Evolutionary conservation across 2,888 invertebrate species (phyloP), one percentile per base, ranked within the genome.

Genomic region (Eristalinus sepulchralis): DNA sequence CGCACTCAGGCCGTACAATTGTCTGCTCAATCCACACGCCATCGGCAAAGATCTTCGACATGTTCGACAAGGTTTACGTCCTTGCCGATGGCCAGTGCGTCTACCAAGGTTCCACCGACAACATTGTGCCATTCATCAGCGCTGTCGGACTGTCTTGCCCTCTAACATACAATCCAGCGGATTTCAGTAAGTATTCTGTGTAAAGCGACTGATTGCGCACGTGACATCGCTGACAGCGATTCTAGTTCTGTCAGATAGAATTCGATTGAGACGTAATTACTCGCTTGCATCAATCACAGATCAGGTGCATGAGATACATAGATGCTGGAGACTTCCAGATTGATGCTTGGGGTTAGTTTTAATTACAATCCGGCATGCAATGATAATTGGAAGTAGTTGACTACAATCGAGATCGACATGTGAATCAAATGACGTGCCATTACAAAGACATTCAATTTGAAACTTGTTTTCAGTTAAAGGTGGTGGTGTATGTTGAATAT

Each of bases 1-100:
- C 98, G 0, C 94, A 95, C 80, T 96, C 96, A 0, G 98, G 98
- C 0, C 94, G 98, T 34, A 98, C 98, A 0, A 96, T 99, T 6
- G 95, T 99, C 77, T 98, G 98, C 90, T 98, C 98, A 0, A 95
- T 99, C 68, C 99, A 99, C 93, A 98, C 98, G n/a, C 99, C 99
- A 0, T 98, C 98, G 86, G 98, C 98, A 0, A 96, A 96, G 88
- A 94, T 98, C 67, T 98, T 99, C 92, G 95, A 97, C 13, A 96
- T 96, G 93, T 98, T 99, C 91, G 98, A 97, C 92, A 96, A 98
- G 91, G 95, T 98, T 1, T 98, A 98, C 90, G 95, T 98, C 76
- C 94, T 99, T 62, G 96, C 98, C 0, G 95, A 95, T 64, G 99
- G 99, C 0, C 95, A 97, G 89, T 98, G 98, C 91, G 96, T 97